phyloP scores from a whole-genome alignment of 2,888 invertebrate species.

The Itoplectis maculator region DNA sequence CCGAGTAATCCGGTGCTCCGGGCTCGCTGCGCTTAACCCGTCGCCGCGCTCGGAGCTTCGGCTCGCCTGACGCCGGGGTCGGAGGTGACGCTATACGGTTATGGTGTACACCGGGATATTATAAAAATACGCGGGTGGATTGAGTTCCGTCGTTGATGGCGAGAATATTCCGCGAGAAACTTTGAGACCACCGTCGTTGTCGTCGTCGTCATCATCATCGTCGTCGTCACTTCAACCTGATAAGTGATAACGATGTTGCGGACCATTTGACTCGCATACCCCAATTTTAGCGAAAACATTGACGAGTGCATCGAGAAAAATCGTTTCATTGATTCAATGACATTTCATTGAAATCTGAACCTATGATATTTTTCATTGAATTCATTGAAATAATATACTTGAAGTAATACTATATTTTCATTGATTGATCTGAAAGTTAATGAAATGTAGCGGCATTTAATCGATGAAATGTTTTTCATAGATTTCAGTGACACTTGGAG shows the following conservation, averaged over 20 bases:
- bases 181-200: constrained; percentile 15
- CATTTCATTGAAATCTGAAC: no score
- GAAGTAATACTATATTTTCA: no score
- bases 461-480: no score
- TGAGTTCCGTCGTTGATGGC: constrained; percentile 40
- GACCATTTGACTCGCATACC: constrained; percentile 5
- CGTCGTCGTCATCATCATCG: constrained; percentile 1
- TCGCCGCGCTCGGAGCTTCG: constrained; percentile 26
- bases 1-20: constrained; percentile 50
- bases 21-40: constrained; percentile 34
- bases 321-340: no score
- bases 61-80: constrained; percentile 29
- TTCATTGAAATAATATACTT: no score
- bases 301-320: constrained; percentile 22
- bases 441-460: no score
- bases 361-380: no score
- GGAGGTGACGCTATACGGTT: constrained; percentile 23
- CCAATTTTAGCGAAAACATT: constrained; percentile 28
- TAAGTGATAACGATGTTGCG: constrained; percentile 3
- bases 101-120: constrained; percentile 30
- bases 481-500: no score
- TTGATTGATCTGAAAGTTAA: no score
- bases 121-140: constrained; percentile 52
- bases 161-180: constrained; percentile 28
- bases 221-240: constrained; percentile 7